phyloP scores from a whole-genome alignment of 2,797 vertebrate genomes.

The Lepus townsendii region DNA sequence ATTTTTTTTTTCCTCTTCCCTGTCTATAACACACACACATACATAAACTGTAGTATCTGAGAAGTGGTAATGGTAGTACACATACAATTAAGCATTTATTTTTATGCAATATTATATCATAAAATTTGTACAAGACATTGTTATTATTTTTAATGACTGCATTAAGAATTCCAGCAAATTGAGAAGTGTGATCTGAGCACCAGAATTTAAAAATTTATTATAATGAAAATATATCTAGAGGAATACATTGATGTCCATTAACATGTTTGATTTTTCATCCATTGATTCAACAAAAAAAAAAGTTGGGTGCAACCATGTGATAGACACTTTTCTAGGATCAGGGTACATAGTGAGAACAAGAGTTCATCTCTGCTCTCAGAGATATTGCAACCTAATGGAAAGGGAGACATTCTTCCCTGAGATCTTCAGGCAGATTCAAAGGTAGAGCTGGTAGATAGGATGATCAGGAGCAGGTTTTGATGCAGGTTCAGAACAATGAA shows the following conservation, averaged over 20 bases:
- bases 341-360: not conserved
- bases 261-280: constrained; percentile 1
- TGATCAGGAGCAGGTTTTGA: not conserved
- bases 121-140: constrained; percentile 13
- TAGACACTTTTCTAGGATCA: not conserved
- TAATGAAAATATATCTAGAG: constrained; percentile 18
- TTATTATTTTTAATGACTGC: constrained; percentile 19
- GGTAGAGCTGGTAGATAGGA: not conserved
- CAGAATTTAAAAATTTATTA: constrained; percentile 13
- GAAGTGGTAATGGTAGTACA: not conserved
- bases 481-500: not conserved
- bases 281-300: constrained; percentile 28
- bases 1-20: not conserved
- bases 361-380: not conserved
- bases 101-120: constrained; percentile 16
- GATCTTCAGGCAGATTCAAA: not conserved
- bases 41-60: not conserved
- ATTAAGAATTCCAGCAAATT: constrained; percentile 15
- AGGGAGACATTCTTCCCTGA: not conserved
- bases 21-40: not conserved
- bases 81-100: constrained; percentile 22
- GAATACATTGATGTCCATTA: not conserved
- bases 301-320: not conserved
- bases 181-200: constrained; percentile 9
- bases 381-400: not conserved